Evolutionary conservation across 1,140 invertebrate genomes (phyloP), one percentile per base, ranked within the genome.

Genomic region (Cherax destructor): DNA sequence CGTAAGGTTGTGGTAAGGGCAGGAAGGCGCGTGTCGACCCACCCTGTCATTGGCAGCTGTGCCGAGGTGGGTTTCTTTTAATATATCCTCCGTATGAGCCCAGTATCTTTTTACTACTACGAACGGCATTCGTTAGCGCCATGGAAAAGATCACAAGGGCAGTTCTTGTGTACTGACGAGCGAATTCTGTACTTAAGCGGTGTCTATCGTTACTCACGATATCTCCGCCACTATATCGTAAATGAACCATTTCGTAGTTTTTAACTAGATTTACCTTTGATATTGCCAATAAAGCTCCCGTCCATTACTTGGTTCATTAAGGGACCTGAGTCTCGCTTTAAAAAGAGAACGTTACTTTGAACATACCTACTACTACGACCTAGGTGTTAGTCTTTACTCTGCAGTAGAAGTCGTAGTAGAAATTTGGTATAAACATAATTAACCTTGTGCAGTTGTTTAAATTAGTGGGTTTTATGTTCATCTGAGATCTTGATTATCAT

Each of bases 31-130:
- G 87, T 89, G 79, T 52, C 79, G 24, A 79, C 47, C 79, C 10
- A 72, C 69, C 65, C 79, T 89, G 87, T 89, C 78, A 83, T 76
- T 83, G 78, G 79, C 78, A 89, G 87, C 78, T 83, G 79, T 79
- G 78, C 21, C 3, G 72, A 89, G 79, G 65, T 65, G 78, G 65
- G 16, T 76, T 72, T 74, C 65, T 83, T 81, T 89, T 83, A 81
- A 80, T 88, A 88, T 88, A 59, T 30, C 21, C n/a, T 18, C 47
- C 77, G 52, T 18, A 81, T 80, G 61, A 80, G 13, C 79, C 41
- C 41, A 83, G 21, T 72, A 89, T 83, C 65, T 69, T 65, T 49
- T 86, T 87, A 77, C 47, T 47, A 77, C 47, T 47, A 87, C 24
- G 10, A 7, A 6, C 52, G 52, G 11, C 49, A 6, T 59, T 30